These are phyloP conservation scores for Gephyroberyx darwinii DNA, from an alignment of 2,797 vertebrate species.

Conservation along the genomic window DNA sequence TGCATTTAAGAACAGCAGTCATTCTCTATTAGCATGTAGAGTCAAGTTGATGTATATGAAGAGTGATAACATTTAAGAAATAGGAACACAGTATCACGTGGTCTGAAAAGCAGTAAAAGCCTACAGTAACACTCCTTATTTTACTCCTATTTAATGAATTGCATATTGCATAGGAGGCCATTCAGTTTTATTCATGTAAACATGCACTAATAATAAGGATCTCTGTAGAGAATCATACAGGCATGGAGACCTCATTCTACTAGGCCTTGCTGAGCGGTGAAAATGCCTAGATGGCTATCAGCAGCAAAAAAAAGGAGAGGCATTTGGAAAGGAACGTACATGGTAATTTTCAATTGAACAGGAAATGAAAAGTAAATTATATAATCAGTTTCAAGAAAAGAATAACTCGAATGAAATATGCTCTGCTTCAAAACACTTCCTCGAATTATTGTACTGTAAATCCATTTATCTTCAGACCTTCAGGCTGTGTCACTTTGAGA, in stretches of 20 bases:
- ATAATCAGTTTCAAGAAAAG: constrained; percentile 30
- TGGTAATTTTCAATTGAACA: constrained; percentile 9
- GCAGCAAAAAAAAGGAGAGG: constrained; percentile 7
- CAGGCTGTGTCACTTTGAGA: constrained; percentile 33
- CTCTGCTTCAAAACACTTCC: constrained; percentile 7
- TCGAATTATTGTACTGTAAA: background rate
- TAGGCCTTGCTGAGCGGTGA: constrained; percentile 41
- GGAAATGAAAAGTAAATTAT: constrained; percentile 20
- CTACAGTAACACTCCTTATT: constrained; percentile 5
- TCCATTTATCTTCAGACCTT: constrained; percentile 22
- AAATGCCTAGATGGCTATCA: constrained; percentile 44
- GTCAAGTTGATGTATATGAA: background rate
- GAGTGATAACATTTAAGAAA: background rate
- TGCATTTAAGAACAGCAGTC: constrained; percentile 20
- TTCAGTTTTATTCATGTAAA: constrained; percentile 55
- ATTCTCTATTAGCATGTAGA: background rate
- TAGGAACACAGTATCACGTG: background rate
- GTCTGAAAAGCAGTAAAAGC: constrained; percentile 3
- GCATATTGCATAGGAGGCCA: constrained; percentile 16
- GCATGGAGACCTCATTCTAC: constrained; percentile 61
- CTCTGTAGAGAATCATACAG: constrained; percentile 64
- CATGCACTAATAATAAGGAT: constrained; percentile 64
- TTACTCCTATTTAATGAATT: constrained; percentile 24
- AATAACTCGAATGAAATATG: background rate
- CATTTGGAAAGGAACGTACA: constrained; percentile 7